Base-by-base conservation (phyloP, 1,140 invertebrate genomes). In the Drosophila pseudoananassae region DNA sequence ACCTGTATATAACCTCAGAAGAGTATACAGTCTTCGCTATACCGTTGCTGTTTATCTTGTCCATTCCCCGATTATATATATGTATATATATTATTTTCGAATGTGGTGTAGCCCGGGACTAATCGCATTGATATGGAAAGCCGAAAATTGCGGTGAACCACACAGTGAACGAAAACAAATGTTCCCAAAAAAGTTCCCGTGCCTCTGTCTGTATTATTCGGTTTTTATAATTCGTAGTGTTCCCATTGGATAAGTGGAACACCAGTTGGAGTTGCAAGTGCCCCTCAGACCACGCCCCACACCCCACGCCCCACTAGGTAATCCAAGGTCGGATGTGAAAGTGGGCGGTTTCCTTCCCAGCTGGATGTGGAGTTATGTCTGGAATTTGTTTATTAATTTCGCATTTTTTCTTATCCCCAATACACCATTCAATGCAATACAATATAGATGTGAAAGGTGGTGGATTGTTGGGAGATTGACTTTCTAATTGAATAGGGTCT, bases 401-500 rank as follows among this genome's bases (percentile, higher is more conserved):
- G 8, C 36, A 45, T 29, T 14, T 45, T 8, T 36, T 29, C 27
- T 50, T 53, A 38, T n/a, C n/a, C 58, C 49, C 31, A 33, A 20
- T 29, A n/a, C n/a, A n/a, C n/a, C 9, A 27, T 12, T 9, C 4
- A 14, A 33, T 17, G 14, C 31, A 14, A 29, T 8, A 29, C 8
- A 17, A 10, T 17, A 31, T 31, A 38, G 66, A 56, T 56, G 65
- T 68, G 43, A 69, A 69, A 49, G 65, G 58, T 15, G 33, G 49
- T 56, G 10, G n/a, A 20, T 51, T 65, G 51, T 38, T 15, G 14
- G 5, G 20, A 64, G 38, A 65, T 75, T 47, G 59, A 52, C 71
- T 75, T 75, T 75, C 71, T 65, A 75, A 75, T 74, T 74, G 58
- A 36, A 54, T 46, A 57, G 71, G n/a, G 15, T 23, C 27, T 51